Evolutionary conservation across 2,113 vertebrate species (phyloP).

Genomic region (Fregetta grallaria): DNA sequence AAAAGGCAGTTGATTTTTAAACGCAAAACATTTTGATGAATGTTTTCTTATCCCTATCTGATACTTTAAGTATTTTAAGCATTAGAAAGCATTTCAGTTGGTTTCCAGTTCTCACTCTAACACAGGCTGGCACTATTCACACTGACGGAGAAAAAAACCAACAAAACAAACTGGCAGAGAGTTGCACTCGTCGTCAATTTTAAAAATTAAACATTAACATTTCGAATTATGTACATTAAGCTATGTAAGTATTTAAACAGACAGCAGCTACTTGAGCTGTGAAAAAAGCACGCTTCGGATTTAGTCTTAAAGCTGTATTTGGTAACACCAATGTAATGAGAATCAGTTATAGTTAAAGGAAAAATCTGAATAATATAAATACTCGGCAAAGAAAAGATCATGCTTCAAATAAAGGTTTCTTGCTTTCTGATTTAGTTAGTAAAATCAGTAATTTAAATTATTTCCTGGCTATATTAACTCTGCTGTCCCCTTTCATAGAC

Average conservation of each 20-base stretch:
- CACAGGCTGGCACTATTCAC: background rate
- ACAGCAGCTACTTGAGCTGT: background rate
- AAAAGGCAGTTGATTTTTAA: background rate
- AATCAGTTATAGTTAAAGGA: accelerated
- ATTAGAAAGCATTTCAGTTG: background rate
- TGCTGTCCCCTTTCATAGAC: background rate
- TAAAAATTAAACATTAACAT: background rate
- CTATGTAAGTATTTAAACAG: background rate
- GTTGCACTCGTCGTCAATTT: accelerated
- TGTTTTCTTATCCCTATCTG: background rate
- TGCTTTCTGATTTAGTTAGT: background rate
- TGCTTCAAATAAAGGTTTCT: background rate
- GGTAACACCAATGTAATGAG: background rate
- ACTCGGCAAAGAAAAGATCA: background rate
- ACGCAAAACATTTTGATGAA: background rate
- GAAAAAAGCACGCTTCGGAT: background rate
- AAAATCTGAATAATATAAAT: background rate
- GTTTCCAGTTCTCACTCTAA: background rate
- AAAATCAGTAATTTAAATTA: background rate
- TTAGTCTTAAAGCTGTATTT: background rate
- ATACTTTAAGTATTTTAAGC: background rate
- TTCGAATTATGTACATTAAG: background rate
- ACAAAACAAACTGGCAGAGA: background rate
- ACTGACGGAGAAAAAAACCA: background rate
- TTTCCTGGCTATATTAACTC: background rate